Evolutionary conservation across 1,140 invertebrate species (phyloP), one percentile per base, ranked within the genome.

Genomic region (Papilio dardanus): DNA sequence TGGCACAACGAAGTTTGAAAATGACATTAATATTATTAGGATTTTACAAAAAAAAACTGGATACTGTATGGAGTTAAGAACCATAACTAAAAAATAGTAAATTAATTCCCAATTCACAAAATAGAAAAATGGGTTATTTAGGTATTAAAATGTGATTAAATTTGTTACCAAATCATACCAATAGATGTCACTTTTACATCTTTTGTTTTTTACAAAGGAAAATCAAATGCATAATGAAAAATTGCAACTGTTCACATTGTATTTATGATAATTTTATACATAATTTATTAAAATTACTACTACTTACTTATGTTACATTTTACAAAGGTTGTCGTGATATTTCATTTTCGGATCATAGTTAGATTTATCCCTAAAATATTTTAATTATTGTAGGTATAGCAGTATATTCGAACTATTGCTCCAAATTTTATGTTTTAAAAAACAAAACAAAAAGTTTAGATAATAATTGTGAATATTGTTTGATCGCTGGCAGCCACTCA

Each of bases 401-500:
- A n/a, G n/a, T n/a, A n/a, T n/a, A n/a, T n/a, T n/a, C n/a, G n/a
- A n/a, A n/a, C n/a, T n/a, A 2, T 37, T 37, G 2, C 16, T 46
- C n/a, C 5, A 46, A n/a, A n/a, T 46, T 7, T 21, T 24, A 54
- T 21, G 21, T 79, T 50, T 35, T 79, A 77, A 81, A 80, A n/a
- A n/a, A n/a, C n/a, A 80, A 77, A 82, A 79, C 76, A 74, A 81
- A 78, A 69, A 77, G 74, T 30, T 66, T 54, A 75, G 68, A 79
- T 80, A 79, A 79, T 83, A 81, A 84, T 83, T 77, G 87, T 85
- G 76, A 85, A 88, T 81, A 90, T 89, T 90, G 88, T 90, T 90
- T 89, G 86, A 86, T 81, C 85, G 69, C 77, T 79, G 86, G 83
- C 86, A 73, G 71, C 46, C 71, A 86, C 89, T 94, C 93, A 94